Evolutionary conservation across 2,113 vertebrate species (phyloP), one percentile per base, ranked within the genome.

Genomic region (Microtus richardsoni): DNA sequence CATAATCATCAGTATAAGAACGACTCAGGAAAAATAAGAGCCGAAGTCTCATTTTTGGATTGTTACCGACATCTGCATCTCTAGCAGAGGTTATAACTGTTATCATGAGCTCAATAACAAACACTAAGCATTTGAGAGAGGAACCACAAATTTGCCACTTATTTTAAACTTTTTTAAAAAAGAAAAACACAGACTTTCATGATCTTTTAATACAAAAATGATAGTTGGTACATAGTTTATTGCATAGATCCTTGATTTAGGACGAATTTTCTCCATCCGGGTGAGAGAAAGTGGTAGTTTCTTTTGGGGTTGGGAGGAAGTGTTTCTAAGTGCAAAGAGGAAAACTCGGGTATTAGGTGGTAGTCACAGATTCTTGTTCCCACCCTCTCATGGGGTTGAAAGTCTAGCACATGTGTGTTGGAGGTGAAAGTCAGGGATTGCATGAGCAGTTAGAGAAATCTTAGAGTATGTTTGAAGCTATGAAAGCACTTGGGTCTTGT

Each of bases 121-220:
- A 91, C 68, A 22, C 39, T 73, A 83, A 87, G 8, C 74, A 93
- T 83, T 82, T 80, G 75, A 71, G 66, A 93, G 12, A n/a, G 6
- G 79, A 75, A 85, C 7, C 39, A 39, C 19, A 44, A 92, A 62
- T 75, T 83, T 8, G 62, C 8, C 78, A 80, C 21, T 58, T 64
- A 79, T 60, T 86, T 92, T 87, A 83, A 70, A 52, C 62, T 39
- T 71, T 79, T 58, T 75, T 79, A 17, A 54, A 21, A 60, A 21
- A 60, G 82, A 93, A 89, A 54, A 54, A 36, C n/a, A 44, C 62
- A 54, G 60, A n/a, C 49, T 82, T 89, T 80, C 22, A 39, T 78
- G 86, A 94, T 3, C 7, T 78, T 93, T 88, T 70, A 95, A 91
- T 85, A 89, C 78, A 47, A n/a, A 91, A 93, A n/a, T 7, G 24